Evolutionary conservation across 2,113 vertebrate genomes (phyloP).

Genomic region (Epinephelus lanceolatus): DNA sequence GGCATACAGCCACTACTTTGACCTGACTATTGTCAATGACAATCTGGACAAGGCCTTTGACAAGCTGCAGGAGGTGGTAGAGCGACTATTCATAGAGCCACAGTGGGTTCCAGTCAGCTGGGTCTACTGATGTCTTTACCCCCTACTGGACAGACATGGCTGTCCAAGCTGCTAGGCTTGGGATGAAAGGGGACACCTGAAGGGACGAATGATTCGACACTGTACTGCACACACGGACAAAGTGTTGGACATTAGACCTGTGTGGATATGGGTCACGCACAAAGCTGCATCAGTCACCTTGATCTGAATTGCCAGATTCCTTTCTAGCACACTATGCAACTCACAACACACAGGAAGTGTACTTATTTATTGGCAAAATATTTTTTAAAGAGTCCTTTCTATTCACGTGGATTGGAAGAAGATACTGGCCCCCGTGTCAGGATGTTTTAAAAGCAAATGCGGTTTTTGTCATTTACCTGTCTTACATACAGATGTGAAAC

Average conservation of each 20-base stretch:
- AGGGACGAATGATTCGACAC: constrained; percentile 43
- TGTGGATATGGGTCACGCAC: constrained; percentile 57
- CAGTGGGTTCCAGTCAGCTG: constrained; percentile 99
- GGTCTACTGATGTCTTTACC: constrained; percentile 90
- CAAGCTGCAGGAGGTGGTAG: constrained; percentile 91
- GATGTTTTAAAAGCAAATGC: constrained; percentile 55
- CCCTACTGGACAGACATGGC: constrained; percentile 41
- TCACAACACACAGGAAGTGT: constrained; percentile 90
- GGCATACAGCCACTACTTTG: constrained; percentile 98
- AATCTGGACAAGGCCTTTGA: constrained; percentile 99
- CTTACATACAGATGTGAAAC: constrained; percentile 51
- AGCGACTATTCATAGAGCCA: constrained; percentile 90
- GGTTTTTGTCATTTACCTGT: constrained; percentile 74
- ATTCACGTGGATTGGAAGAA: constrained; percentile 85
- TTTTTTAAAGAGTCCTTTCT: constrained; percentile 80
- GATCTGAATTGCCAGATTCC: constrained; percentile 68
- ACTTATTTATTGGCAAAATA: constrained; percentile 97
- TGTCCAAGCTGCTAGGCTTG: constrained; percentile 37
- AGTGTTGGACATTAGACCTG: constrained; percentile 40
- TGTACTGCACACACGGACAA: constrained; percentile 40
- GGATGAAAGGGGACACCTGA: constrained; percentile 41
- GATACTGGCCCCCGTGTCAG: constrained; percentile 25
- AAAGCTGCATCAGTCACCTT: constrained; percentile 68
- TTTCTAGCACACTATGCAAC: constrained; percentile 88
- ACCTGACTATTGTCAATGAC: constrained; percentile 95